Conservation (phyloP, 2,113 vertebrate genomes). For the Coreoperca whiteheadi region DNA sequence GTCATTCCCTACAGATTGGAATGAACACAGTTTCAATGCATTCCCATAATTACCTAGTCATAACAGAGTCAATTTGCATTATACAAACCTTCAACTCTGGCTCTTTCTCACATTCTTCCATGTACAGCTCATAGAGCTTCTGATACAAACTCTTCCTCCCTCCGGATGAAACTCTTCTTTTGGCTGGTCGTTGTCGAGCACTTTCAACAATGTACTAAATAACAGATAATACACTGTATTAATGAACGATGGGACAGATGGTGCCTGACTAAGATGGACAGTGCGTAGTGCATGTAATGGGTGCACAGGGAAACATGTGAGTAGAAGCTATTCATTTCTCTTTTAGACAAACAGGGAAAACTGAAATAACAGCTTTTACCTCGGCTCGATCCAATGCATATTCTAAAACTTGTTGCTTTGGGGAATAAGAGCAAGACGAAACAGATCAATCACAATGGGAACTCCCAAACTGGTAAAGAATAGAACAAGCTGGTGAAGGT, state of each 20-base stretch:
- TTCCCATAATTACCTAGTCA: constrained; percentile 1
- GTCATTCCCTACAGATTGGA: not conserved
- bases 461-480: not conserved
- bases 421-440: constrained; percentile 11
- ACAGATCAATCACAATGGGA: constrained; percentile 16
- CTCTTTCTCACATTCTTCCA: constrained; percentile 99
- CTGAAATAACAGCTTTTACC: constrained; percentile 82
- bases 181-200: constrained; percentile 95
- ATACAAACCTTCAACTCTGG: constrained; percentile 96
- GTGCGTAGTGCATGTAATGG: not conserved
- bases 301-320: not conserved
- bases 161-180: constrained; percentile 91
- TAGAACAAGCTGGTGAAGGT: not conserved
- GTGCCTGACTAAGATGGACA: not conserved
- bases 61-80: constrained; percentile 2
- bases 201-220: constrained; percentile 97
- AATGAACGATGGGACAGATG: not conserved
- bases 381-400: constrained; percentile 98
- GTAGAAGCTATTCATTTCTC: not conserved
- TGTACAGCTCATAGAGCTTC: constrained; percentile 98
- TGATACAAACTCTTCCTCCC: constrained; percentile 98
- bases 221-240: constrained; percentile 43
- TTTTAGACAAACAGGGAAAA: not conserved
- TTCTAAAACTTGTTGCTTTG: constrained; percentile 97
- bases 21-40: not conserved